Conservation (phyloP, 2,888 invertebrate species). For the Sinhomidia bicolor region DNA sequence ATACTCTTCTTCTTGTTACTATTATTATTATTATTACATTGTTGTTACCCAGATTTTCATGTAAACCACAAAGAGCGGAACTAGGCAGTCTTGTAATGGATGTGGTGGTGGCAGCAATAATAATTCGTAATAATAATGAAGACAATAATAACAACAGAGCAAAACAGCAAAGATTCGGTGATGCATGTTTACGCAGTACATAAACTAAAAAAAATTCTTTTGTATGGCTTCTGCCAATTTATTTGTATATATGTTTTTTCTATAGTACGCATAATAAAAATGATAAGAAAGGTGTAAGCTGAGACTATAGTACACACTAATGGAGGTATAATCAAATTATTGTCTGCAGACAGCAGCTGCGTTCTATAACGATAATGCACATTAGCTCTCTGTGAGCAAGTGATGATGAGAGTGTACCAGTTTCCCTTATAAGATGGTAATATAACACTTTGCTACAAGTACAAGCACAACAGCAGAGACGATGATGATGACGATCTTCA, state of each 20-base stretch:
- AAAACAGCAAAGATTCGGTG: background rate
- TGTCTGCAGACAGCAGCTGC: background rate
- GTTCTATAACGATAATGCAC: background rate
- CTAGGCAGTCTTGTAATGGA: slow-evolving; percentile 45
- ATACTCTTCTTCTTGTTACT: background rate
- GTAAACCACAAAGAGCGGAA: slow-evolving; percentile 62
- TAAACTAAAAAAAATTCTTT: too few relatives aligned
- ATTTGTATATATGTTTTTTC: too few relatives aligned
- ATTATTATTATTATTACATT: slow-evolving; percentile 30
- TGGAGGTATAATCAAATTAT: slow-evolving; percentile 14
- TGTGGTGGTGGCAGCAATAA: background rate
- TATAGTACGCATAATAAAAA: slow-evolving; percentile 24
- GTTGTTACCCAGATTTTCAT: slow-evolving; percentile 22
- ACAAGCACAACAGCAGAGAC: background rate
- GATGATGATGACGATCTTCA: slow-evolving; percentile 25
- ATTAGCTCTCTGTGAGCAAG: background rate
- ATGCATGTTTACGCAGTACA: background rate
- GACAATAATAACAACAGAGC: background rate
- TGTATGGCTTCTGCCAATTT: too few relatives aligned
- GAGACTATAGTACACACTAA: background rate
- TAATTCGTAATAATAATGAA: background rate
- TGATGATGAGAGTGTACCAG: slow-evolving; percentile 51
- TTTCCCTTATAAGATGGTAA: slow-evolving; percentile 55
- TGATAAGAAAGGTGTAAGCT: background rate
- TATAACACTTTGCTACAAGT: slow-evolving; percentile 4